Percentiles rank a stretch among this genome's conserved stretches.
phyloP scores from a whole-genome alignment of 2,888 invertebrate genomes.

The Ormyrus pomaceus region DNA sequence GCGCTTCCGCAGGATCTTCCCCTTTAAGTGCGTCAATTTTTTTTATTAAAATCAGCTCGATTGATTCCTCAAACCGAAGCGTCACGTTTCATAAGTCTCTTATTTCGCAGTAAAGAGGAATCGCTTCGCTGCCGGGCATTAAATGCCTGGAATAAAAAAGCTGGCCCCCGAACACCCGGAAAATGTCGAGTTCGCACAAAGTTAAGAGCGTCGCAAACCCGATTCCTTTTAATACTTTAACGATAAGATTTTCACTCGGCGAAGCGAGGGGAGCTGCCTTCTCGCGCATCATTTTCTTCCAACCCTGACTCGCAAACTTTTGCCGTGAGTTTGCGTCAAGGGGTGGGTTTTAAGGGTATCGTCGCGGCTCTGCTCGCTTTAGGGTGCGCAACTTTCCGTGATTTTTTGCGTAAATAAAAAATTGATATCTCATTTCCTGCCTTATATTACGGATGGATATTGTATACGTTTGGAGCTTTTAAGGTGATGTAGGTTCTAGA shows the following conservation, averaged over 20 bases:
- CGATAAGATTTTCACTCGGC: constrained; percentile 46
- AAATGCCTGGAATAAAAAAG: constrained; percentile 1
- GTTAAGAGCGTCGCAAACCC: constrained; percentile 43
- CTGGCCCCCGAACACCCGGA: not conserved
- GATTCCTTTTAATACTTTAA: constrained; percentile 42
- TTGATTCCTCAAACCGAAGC: no score
- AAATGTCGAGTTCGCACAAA: constrained; percentile 38
- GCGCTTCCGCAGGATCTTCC: no score
- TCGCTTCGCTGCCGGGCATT: not conserved
- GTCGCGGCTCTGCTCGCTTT: constrained; percentile 4
- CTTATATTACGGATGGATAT: no score
- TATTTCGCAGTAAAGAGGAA: not conserved
- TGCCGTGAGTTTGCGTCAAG: constrained; percentile 34
- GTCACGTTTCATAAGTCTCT: not conserved
- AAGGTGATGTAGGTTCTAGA: no score
- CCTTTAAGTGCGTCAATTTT: no score
- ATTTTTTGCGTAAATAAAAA: constrained; percentile 23
- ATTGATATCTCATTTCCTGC: constrained; percentile 8
- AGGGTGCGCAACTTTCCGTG: constrained; percentile 7
- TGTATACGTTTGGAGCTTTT: no score
- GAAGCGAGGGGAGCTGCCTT: not conserved
- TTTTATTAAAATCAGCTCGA: no score
- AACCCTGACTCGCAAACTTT: constrained; percentile 20
- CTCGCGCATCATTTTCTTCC: constrained; percentile 31
- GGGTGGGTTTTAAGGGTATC: constrained; percentile 17